These are phyloP conservation scores for Scaptomyza caliginosa DNA, from an alignment of 2,888 invertebrate genomes.

Conservation along the genomic window DNA sequence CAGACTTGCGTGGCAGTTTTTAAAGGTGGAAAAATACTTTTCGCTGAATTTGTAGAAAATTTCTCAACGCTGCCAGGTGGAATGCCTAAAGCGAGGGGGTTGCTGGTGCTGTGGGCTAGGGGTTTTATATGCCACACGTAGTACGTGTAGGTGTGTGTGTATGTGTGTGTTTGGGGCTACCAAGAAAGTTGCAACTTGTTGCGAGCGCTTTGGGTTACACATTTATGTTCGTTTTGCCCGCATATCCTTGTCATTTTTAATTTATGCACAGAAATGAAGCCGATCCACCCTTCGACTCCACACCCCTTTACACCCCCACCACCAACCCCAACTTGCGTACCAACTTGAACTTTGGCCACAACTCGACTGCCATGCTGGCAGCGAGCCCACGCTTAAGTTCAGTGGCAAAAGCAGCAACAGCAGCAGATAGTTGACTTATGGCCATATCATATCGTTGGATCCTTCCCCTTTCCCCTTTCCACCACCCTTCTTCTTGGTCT, in stretches of 20 bases:
- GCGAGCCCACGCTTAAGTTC: slow-evolving; percentile 4
- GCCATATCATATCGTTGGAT: slow-evolving; percentile 41
- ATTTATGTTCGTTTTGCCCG: slow-evolving; percentile 38
- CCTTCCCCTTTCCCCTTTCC: background rate
- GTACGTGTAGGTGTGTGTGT: background rate
- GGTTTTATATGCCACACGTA: background rate
- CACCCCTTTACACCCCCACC: too few relatives aligned
- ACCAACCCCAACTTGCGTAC: background rate
- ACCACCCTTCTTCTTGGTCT: background rate
- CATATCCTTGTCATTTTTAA: slow-evolving; percentile 78
- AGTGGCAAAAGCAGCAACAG: background rate
- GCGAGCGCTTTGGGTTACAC: slow-evolving; percentile 57
- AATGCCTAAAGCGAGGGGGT: slow-evolving; percentile 43
- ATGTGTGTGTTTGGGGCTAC: slow-evolving; percentile 1
- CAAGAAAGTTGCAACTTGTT: slow-evolving; percentile 66
- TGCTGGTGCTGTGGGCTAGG: slow-evolving; percentile 2
- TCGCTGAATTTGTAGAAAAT: slow-evolving; percentile 79
- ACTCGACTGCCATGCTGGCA: slow-evolving; percentile 14
- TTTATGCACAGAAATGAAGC: slow-evolving; percentile 59
- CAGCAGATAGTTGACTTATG: slow-evolving; percentile 58
- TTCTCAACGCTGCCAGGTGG: slow-evolving; percentile 31
- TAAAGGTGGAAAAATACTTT: slow-evolving; percentile 78
- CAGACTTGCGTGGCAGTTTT: slow-evolving; percentile 46
- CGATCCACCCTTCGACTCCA: slow-evolving; percentile 22
- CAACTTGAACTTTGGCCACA: slow-evolving; percentile 50